Conservation (phyloP, 2,888 invertebrate genomes). For the Petrolisthes manimaculis region DNA sequence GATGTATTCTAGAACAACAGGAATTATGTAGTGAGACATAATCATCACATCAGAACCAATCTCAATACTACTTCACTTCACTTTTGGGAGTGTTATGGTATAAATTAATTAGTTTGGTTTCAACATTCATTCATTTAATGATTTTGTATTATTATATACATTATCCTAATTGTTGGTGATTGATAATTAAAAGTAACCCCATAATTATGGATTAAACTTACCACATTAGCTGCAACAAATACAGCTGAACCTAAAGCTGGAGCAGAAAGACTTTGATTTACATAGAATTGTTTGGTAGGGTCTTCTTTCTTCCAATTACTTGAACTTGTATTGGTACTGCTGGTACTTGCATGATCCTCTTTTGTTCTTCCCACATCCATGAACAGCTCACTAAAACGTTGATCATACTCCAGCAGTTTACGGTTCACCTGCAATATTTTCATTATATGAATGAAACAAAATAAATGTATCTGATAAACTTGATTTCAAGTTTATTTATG, state of each 20-base stretch:
- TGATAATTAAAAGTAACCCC: not conserved
- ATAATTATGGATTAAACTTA: conserved; percentile 17
- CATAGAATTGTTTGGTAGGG: conserved; percentile 29
- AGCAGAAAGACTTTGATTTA: conserved; percentile 18
- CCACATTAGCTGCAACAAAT: conserved; percentile 49
- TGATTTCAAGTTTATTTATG: no score
- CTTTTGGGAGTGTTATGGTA: no score
- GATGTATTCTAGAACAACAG: no score
- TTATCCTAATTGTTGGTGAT: not conserved
- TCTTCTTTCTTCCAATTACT: conserved; percentile 32
- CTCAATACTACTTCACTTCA: no score
- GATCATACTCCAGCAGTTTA: conserved; percentile 50
- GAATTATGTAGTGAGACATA: no score
- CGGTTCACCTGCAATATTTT: conserved; percentile 37
- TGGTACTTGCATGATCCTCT: conserved; percentile 24
- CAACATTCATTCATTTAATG: no score
- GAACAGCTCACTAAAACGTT: conserved; percentile 43
- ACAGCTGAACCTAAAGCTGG: conserved; percentile 38
- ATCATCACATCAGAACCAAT: no score
- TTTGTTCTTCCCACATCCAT: conserved; percentile 26
- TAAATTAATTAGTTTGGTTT: no score
- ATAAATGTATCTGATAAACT: no score
- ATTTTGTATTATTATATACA: no score
- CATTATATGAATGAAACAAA: no score
- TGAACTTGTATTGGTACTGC: not conserved